Percentiles rank a stretch among this genome's conserved stretches.
phyloP scores from a whole-genome alignment of 1,140 invertebrate genomes.

The Plodia interpunctella region DNA sequence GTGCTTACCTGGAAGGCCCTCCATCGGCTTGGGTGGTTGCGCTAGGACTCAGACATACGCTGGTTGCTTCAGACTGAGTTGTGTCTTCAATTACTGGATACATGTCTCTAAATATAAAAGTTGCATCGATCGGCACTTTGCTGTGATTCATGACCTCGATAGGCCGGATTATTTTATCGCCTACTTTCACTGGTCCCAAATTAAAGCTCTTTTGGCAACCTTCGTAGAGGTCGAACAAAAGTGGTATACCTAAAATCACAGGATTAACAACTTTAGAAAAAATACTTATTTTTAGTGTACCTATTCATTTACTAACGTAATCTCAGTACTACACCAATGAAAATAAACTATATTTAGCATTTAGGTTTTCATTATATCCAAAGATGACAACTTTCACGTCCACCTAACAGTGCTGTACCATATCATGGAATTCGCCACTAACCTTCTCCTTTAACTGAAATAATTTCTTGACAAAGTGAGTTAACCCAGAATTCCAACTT shows the following conservation, averaged over 20 bases:
- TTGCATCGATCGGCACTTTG: constrained; percentile 60
- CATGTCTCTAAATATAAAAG: constrained; percentile 56
- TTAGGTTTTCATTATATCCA: too few relatives aligned
- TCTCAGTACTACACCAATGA: too few relatives aligned
- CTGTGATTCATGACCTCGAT: constrained; percentile 72
- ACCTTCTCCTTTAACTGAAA: constrained; percentile 67
- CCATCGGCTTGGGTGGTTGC: constrained; percentile 20
- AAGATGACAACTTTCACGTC: too few relatives aligned
- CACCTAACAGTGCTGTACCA: too few relatives aligned
- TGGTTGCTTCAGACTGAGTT: constrained; percentile 51
- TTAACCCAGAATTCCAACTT: constrained; percentile 65
- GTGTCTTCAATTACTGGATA: constrained; percentile 46
- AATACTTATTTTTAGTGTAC: too few relatives aligned
- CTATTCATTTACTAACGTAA: too few relatives aligned
- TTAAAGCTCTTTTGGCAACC: constrained; percentile 68
- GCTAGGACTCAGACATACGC: constrained; percentile 49
- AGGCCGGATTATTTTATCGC: constrained; percentile 52
- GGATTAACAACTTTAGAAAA: too few relatives aligned
- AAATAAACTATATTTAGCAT: too few relatives aligned
- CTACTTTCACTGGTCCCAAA: constrained; percentile 61
- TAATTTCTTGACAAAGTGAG: constrained; percentile 62
- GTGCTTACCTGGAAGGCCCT: constrained; percentile 40
- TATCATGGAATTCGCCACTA: too few relatives aligned
- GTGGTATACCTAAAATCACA: constrained; percentile 47
- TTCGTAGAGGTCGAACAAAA: constrained; percentile 63